Evolutionary conservation across 1,140 invertebrate genomes (phyloP), one percentile per base, ranked within the genome.

Genomic region (Meteorus sp.): DNA sequence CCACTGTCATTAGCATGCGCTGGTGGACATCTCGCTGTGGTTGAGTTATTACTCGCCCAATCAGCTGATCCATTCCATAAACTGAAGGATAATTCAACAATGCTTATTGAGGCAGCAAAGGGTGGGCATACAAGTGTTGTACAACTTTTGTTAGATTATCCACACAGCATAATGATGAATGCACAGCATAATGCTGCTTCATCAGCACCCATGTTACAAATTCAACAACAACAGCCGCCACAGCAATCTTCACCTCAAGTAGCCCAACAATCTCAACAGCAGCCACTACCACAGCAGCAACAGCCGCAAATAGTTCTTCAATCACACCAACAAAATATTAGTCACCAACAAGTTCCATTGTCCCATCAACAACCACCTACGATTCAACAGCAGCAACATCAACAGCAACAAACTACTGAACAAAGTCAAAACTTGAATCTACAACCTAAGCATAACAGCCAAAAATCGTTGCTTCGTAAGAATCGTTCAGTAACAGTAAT

Each of bases 81-180:
- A 81, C 83, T 99, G 8, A 98, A 98, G 88, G 97, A 99, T 81
- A 98, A 97, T 76, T 97, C 94, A 37, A 98, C 95, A 27, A 98
- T 98, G 91, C 83, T 99, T 56, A 98, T 99, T 65, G 97, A 99
- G 81, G 97, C 97, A 29, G 92, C 96, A 9, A 97, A 98, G 81
- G 95, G 95, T 48, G 97, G 97, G 0, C 95, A 99, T 77, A 97
- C 94, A 0, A 88, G 87, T 64, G 95, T 98, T 56, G 97, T 99
- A 19, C 93, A 97, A 78, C 79, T 97, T 58, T 80, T 99, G 45
- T 84, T 99, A 50, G 95, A 99, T 76, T 98, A 93, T 82, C 94
- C 94, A 19, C 92, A 93, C 76, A 89, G 88, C 65, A 85, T 92
- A 72, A 85, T 89, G 81, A 82, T 87, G 80, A 81, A 66, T 59